Conservation (phyloP, 2,113 vertebrate genomes). For the Mystacornis crossleyi region DNA sequence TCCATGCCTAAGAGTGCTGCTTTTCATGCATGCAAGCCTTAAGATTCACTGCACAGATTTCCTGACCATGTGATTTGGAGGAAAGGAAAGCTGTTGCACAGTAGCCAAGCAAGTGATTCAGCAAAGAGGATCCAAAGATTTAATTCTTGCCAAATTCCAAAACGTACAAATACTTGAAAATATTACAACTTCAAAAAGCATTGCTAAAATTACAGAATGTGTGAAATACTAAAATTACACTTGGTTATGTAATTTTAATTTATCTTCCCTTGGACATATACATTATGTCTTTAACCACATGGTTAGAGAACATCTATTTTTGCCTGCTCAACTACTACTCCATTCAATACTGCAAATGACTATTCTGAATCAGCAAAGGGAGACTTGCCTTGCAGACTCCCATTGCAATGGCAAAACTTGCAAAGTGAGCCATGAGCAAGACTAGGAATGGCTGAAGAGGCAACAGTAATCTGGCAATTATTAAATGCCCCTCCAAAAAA, state of each 20-base stretch:
- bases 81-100: not conserved
- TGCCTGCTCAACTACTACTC: not conserved
- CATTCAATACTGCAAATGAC: not conserved
- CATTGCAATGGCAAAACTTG: not conserved
- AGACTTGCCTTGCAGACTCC: not conserved
- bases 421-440: not conserved
- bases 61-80: not conserved
- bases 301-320: not conserved
- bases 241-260: not conserved
- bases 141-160: not conserved
- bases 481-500: not conserved
- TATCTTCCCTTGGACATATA: not conserved
- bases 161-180: not conserved
- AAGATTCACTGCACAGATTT: not conserved
- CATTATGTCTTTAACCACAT: not conserved
- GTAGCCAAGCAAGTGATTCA: slow-evolving; percentile 37
- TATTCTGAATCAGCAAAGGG: not conserved
- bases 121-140: not conserved
- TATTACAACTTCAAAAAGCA: not conserved
- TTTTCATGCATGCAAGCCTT: not conserved
- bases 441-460: not conserved
- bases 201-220: not conserved
- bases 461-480: not conserved
- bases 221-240: not conserved
- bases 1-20: not conserved